Percentiles rank a stretch among this genome's conserved stretches.
These are phyloP conservation scores for Spialia ferax DNA, from an alignment of 2,888 invertebrate genomes.

Conservation along the genomic window DNA sequence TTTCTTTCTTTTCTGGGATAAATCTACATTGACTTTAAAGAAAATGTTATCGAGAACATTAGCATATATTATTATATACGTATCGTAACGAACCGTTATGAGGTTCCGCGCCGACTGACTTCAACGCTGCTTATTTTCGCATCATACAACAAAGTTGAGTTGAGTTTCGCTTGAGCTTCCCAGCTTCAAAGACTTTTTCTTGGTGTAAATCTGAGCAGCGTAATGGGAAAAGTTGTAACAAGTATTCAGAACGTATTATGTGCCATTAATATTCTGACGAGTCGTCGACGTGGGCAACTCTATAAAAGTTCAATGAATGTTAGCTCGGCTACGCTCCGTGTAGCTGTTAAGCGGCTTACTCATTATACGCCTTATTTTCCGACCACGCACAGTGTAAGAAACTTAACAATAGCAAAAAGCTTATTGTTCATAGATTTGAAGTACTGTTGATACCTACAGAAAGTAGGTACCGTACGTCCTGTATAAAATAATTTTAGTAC, in stretches of 20 bases:
- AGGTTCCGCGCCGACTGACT: conserved; percentile 45
- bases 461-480: neutral
- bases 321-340: conserved; percentile 37
- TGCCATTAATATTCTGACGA: conserved; percentile 82
- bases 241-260: conserved; percentile 83
- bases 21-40: conserved; percentile 8
- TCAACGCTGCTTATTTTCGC: conserved; percentile 53
- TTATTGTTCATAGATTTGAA: neutral
- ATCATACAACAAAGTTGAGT: conserved; percentile 66
- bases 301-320: conserved; percentile 76
- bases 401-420: conserved; percentile 1
- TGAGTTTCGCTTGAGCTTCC: conserved; percentile 63
- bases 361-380: conserved; percentile 8
- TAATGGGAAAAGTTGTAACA: conserved; percentile 86
- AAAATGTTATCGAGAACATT: conserved; percentile 19
- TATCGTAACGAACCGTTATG: conserved; percentile 45
- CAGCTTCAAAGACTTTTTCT: conserved; percentile 70
- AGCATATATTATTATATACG: too few relatives aligned
- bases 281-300: conserved; percentile 69
- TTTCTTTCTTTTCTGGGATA: neutral
- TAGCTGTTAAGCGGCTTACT: conserved; percentile 29
- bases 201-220: conserved; percentile 74
- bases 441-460: neutral
- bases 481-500: neutral
- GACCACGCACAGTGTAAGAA: conserved; percentile 2